A percentile compares a stretch with the other conserved stretches of the same genome.
Evolutionary conservation across 2,113 vertebrate genomes (phyloP).

Genomic region (Peromyscus leucopus): DNA sequence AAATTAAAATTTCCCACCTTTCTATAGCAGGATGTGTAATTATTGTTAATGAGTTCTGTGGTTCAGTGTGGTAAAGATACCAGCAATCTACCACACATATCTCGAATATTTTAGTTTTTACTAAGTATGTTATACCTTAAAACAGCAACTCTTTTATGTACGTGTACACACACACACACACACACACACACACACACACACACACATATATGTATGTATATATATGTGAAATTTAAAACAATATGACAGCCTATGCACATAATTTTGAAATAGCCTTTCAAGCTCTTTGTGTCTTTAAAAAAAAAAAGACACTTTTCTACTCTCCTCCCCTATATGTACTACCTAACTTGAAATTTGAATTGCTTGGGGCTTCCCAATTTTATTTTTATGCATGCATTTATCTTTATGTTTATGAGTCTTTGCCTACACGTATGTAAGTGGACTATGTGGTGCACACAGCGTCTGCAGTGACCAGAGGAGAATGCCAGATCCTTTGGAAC

Average conservation of each 20-base stretch:
- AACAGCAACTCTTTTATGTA: background rate
- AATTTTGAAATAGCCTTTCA: conserved; percentile 3
- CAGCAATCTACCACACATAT: background rate
- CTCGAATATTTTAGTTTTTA: background rate
- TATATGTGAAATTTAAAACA: conserved; percentile 9
- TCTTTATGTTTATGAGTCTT: background rate
- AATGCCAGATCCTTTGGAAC: background rate
- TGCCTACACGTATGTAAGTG: background rate
- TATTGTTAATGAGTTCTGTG: conserved; percentile 38
- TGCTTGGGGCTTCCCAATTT: background rate
- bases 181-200: too few relatives aligned
- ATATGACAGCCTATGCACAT: background rate
- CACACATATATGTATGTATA: background rate
- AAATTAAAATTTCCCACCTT: conserved; percentile 52
- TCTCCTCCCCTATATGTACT: background rate
- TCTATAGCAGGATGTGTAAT: background rate
- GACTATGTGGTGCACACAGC: background rate
- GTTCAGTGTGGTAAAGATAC: conserved; percentile 1
- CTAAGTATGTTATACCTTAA: background rate
- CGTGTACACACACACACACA: too few relatives aligned
- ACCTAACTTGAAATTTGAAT: background rate
- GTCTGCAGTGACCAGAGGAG: background rate
- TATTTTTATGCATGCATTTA: background rate
- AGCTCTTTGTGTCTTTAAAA: background rate
- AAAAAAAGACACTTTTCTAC: background rate